Evolutionary conservation across 2,113 vertebrate genomes (phyloP).

Genomic region (Pteronura brasiliensis): DNA sequence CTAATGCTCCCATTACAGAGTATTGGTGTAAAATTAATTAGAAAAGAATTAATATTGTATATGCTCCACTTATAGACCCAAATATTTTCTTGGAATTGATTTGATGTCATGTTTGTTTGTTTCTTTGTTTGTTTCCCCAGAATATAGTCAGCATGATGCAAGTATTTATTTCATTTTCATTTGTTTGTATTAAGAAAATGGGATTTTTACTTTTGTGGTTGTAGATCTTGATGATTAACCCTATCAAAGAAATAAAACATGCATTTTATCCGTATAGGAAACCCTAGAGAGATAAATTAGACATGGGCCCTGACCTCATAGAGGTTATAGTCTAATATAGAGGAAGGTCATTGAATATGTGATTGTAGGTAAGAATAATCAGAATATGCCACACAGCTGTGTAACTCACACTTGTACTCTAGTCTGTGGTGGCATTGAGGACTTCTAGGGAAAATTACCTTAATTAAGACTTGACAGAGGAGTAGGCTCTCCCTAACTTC

Average conservation of each 20-base stretch:
- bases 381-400: background rate
- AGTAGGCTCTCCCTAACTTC: background rate
- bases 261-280: background rate
- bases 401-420: background rate
- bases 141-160: background rate
- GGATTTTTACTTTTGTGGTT: background rate
- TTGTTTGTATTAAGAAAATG: background rate
- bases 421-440: background rate
- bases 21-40: slow-evolving; percentile 60
- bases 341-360: background rate
- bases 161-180: background rate
- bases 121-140: background rate
- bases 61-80: background rate
- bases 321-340: background rate
- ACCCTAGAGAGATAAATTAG: background rate
- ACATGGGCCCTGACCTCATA: background rate
- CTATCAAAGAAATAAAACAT: background rate
- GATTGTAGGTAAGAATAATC: background rate
- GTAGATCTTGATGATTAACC: background rate
- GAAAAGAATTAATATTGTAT: slow-evolving; percentile 49
- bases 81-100: slow-evolving; percentile 21
- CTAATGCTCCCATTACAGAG: slow-evolving; percentile 35
- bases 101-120: background rate
- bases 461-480: background rate
- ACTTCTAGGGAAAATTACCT: background rate